These are phyloP conservation scores for Protobothrops flavoviridis DNA, from an alignment of 2,113 vertebrate species.

Conservation along the genomic window DNA sequence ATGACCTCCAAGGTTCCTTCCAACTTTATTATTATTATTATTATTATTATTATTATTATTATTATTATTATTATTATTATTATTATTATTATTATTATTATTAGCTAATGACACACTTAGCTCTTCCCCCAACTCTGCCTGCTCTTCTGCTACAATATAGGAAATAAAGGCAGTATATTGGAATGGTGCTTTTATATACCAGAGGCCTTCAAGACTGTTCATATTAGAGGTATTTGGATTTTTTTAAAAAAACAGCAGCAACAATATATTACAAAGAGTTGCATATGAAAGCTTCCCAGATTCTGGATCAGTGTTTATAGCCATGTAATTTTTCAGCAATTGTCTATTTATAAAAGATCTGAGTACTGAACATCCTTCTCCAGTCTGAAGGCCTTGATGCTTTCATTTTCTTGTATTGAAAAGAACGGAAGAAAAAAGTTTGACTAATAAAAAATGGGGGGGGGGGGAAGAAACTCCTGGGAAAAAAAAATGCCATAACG, in stretches of 20 bases:
- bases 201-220: not conserved
- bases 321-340: not conserved
- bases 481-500: not conserved
- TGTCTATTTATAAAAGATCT: not conserved
- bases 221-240: not conserved
- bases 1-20: too few relatives aligned
- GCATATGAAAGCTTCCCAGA: not conserved
- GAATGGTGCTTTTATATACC: not conserved
- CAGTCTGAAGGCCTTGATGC: not conserved
- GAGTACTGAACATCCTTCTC: not conserved
- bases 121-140: not conserved
- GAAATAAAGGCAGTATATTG: not conserved
- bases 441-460: not conserved
- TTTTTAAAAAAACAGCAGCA: not conserved
- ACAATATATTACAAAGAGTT: not conserved
- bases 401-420: not conserved
- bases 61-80: too few relatives aligned
- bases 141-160: not conserved
- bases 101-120: not conserved
- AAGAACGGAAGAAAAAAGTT: not conserved
- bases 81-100: too few relatives aligned
- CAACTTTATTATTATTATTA: too few relatives aligned
- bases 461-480: not conserved
- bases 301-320: not conserved
- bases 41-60: too few relatives aligned